Conservation (phyloP, 2,888 invertebrate genomes). For the Onthophagus sagittarius region DNA sequence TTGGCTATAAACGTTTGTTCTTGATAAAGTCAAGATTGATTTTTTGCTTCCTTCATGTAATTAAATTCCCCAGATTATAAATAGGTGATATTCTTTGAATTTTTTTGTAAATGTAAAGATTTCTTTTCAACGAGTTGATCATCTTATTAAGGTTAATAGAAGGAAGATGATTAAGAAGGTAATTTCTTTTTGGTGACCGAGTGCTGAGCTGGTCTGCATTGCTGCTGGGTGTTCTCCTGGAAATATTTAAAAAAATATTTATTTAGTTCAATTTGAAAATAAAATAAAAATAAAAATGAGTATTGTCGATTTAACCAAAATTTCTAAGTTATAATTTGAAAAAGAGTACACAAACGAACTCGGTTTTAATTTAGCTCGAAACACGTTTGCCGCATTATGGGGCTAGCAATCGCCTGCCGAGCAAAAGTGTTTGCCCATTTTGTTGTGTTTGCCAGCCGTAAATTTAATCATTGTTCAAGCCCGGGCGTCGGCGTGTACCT, state of each 20-base stretch:
- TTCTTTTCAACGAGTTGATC: slow-evolving; percentile 37
- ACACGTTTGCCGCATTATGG: neutral
- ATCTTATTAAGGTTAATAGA: slow-evolving; percentile 40
- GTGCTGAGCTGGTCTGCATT: slow-evolving; percentile 68
- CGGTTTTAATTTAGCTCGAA: neutral
- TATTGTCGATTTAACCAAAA: neutral
- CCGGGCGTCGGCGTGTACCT: neutral
- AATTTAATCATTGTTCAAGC: neutral
- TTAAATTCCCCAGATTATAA: neutral
- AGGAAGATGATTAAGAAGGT: slow-evolving; percentile 34
- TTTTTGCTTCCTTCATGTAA: neutral
- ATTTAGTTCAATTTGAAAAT: no score
- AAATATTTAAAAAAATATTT: slow-evolving; percentile 28
- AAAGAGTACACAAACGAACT: neutral
- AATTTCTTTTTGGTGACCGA: slow-evolving; percentile 36
- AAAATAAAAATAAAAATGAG: no score
- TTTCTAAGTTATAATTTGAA: neutral
- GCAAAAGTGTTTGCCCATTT: neutral
- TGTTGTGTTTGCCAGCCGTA: neutral
- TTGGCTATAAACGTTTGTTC: neutral
- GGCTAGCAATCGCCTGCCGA: neutral
- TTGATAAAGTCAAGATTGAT: neutral
- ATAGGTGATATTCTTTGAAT: neutral
- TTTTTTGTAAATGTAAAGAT: slow-evolving; percentile 21
- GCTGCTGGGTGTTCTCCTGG: slow-evolving; percentile 82